These are phyloP conservation scores for Arbacia lixula DNA, from an alignment of 53 echinoderm and acorn worm species.

Conservation along the genomic window DNA sequence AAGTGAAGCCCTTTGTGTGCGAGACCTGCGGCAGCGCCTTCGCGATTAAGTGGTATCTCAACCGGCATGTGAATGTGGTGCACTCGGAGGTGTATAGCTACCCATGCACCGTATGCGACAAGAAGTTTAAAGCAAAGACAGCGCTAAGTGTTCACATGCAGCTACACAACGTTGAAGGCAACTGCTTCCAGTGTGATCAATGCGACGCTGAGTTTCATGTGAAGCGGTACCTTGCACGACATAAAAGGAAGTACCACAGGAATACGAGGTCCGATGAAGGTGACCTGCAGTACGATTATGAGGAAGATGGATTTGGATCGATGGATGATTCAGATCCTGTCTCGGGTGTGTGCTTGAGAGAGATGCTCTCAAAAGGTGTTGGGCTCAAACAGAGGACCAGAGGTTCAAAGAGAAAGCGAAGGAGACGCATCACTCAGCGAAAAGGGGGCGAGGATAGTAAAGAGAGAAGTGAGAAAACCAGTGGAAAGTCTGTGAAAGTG, in stretches of 20 bases:
- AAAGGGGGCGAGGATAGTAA: no score
- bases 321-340: slow-evolving; percentile 26
- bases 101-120: slow-evolving; percentile 60
- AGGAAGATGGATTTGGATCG: slow-evolving; percentile 48
- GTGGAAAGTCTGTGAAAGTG: no score
- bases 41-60: slow-evolving; percentile 59
- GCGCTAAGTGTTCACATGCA: slow-evolving; percentile 54
- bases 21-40: slow-evolving; percentile 63
- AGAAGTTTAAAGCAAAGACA: slow-evolving; percentile 59
- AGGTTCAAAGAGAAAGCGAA: no score
- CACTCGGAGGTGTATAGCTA: slow-evolving; percentile 64
- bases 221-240: slow-evolving; percentile 46
- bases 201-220: slow-evolving; percentile 48
- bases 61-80: slow-evolving; percentile 57
- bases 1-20: slow-evolving; percentile 66
- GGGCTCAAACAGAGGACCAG: no score
- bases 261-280: background rate
- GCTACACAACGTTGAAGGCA: slow-evolving; percentile 55
- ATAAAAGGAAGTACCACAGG: slow-evolving; percentile 21
- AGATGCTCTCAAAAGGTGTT: slow-evolving; percentile 49
- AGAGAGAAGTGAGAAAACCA: no score
- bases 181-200: slow-evolving; percentile 24
- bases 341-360: slow-evolving; percentile 14
- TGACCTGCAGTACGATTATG: slow-evolving; percentile 14
- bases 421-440: no score